Evolutionary conservation across 1,140 invertebrate genomes (phyloP), one percentile per base, ranked within the genome.

Genomic region (Andrena cerasifolii): DNA sequence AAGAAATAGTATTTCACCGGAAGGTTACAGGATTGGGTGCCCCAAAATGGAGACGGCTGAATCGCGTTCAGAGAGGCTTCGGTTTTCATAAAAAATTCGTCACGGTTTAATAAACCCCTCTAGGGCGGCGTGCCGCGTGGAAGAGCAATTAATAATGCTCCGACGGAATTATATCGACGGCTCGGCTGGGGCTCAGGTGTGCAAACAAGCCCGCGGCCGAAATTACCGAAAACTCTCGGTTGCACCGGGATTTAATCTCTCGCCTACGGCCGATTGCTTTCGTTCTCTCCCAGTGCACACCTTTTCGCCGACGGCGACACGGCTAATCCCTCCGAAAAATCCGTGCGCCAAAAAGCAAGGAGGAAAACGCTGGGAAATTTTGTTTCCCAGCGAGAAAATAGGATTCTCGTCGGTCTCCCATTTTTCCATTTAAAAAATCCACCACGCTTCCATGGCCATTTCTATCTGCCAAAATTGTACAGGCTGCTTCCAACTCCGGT

Each of bases 121-220:
- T 45, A 21, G 26, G 33, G 21, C 1, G 33, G 56, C 14, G 7
- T 1, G 31, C 0, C 33, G 54, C 72, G 65, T 47, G 58, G 66
- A 53, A 65, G 56, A 68, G 58, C 79, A 59, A 79, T 75, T 80
- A 78, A 84, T 86, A 81, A 84, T 72, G 70, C 71, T 67, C 26
- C 59, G 66, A 53, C 58, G 74, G 63, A 82, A 83, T 81, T 86
- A 83, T 85, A 73, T 78, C 81, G 67, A 78, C 59, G 62, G 80
- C 53, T 49, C 73, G 56, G 61, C 58, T 10, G 70, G 80, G 88
- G 84, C 80, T 91, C 91, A 91, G 91, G 89, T 92, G 92, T 89
- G 87, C 87, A 93, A 93, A 92, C 87, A 93, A 82, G 86, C 91
- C 90, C 77, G 85, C 79, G 87, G 90, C 88, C 79, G 82, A 85